Base-by-base conservation (phyloP, 2,888 invertebrate genomes). In the Trichogramma evanescens region DNA sequence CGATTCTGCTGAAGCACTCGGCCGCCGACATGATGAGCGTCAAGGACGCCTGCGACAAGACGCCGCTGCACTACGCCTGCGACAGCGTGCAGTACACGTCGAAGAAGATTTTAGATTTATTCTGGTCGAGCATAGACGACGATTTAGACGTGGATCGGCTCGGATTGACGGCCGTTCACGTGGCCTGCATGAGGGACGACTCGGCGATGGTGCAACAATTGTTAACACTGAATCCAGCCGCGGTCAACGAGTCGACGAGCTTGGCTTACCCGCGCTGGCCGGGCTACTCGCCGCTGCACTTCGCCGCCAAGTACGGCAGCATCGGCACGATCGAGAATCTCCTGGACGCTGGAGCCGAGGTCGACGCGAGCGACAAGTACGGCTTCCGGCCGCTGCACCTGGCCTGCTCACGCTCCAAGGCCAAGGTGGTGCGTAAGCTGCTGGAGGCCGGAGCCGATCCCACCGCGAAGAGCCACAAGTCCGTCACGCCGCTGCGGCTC, bases 321-420 rank as follows among this genome's bases (percentile, higher is more conserved):
- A 1, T n/a, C 1, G 8, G 43, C 4, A 48, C 51, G 4, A 44
- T 46, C 7, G 8, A 55, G 8, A 4, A 51, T 40, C 55, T 59
- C 7, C 13, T 59, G 9, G 6, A 4, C 4, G 3, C 38, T 5
- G 5, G 9, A 0, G 50, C 42, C 4, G n/a, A 48, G 9, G 26
- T 48, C 1, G 6, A 51, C 8, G 43, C 10, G 0, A 26, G 9
- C 10, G 55, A 59, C 38, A 48, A 43, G 2, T 26, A 52, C 38
- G 59, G 59, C 1, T 59, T 59, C 6, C 51, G 55, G 10, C 42
- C 59, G 4, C 59, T 59, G 6, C 59, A 59, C 26, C 1, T 54
- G 2, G 58, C 54, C n/a, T 52, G 60, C 6, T 41, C 51, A 3
- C 3, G 41, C 10, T 46, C 43, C 10, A 46, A 41, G 6, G 3